These are phyloP conservation scores for Synanthedon myopaeformis DNA, from an alignment of 2,888 invertebrate species.

Conservation along the genomic window DNA sequence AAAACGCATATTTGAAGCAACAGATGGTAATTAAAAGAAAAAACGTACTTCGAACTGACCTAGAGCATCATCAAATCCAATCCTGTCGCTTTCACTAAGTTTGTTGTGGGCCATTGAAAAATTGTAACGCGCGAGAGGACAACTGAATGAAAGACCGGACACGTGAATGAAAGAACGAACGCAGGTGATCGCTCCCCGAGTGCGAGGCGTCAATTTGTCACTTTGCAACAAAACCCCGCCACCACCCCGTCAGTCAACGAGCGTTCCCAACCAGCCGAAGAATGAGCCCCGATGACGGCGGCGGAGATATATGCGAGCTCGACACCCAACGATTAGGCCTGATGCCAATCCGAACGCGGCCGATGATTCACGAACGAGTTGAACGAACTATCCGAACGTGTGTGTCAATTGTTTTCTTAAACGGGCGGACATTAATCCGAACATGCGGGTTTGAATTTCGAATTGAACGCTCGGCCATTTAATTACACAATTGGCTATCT, in stretches of 20 bases:
- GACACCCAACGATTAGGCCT: constrained; percentile 61
- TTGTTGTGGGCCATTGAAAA: not conserved
- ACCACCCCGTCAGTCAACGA: constrained; percentile 59
- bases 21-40: not conserved
- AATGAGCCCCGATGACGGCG: constrained; percentile 62
- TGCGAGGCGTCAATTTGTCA: constrained; percentile 63
- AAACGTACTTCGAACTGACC: not conserved
- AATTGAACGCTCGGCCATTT: constrained; percentile 11
- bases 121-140: not conserved
- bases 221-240: constrained; percentile 26
- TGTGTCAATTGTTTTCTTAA: constrained; percentile 64
- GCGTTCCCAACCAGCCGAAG: constrained; percentile 51
- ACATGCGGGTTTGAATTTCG: constrained; percentile 51
- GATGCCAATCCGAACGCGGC: constrained; percentile 51
- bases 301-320: constrained; percentile 55
- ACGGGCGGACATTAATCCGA: constrained; percentile 46
- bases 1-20: too few relatives aligned
- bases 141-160: not conserved
- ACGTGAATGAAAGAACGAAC: constrained; percentile 2
- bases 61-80: not conserved
- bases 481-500: not conserved
- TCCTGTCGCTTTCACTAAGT: not conserved
- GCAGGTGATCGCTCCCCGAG: constrained; percentile 21
- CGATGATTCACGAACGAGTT: constrained; percentile 60
- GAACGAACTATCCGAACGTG: constrained; percentile 40